Conservation (phyloP, 2,113 vertebrate genomes). For the Choloepus hoffmanni region DNA sequence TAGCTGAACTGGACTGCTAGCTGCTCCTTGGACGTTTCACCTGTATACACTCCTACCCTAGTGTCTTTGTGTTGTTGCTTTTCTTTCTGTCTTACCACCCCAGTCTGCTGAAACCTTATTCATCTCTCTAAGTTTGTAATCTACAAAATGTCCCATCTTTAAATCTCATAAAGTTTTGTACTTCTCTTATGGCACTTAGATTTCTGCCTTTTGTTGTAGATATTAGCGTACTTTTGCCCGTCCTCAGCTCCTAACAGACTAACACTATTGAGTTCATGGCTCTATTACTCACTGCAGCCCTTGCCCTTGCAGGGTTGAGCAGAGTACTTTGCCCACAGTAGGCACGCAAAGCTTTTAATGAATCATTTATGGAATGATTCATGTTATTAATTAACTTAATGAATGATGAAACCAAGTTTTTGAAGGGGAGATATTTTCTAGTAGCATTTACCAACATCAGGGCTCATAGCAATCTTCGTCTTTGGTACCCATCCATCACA, state of each 20-base stretch:
- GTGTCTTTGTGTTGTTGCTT: neutral
- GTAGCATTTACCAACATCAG: neutral
- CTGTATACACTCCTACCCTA: neutral
- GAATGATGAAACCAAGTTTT: neutral
- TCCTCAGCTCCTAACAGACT: neutral
- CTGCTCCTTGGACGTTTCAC: neutral
- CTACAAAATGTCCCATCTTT: neutral
- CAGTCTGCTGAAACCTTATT: neutral
- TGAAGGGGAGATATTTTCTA: neutral
- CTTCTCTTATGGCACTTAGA: neutral
- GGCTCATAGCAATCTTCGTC: neutral
- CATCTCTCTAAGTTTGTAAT: constrained; percentile 10
- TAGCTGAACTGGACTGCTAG: neutral
- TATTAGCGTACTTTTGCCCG: neutral
- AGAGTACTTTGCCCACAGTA: neutral
- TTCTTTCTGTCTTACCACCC: neutral
- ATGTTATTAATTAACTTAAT: constrained; percentile 24
- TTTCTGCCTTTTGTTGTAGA: neutral
- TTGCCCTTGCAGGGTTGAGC: neutral
- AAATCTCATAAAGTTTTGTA: neutral
- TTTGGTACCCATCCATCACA: neutral
- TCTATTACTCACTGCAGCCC: neutral
- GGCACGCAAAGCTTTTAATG: neutral
- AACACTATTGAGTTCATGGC: neutral
- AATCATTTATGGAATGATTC: neutral